Evolutionary conservation across 2,113 vertebrate genomes (phyloP).

Genomic region (Malurus alboscapulatus): DNA sequence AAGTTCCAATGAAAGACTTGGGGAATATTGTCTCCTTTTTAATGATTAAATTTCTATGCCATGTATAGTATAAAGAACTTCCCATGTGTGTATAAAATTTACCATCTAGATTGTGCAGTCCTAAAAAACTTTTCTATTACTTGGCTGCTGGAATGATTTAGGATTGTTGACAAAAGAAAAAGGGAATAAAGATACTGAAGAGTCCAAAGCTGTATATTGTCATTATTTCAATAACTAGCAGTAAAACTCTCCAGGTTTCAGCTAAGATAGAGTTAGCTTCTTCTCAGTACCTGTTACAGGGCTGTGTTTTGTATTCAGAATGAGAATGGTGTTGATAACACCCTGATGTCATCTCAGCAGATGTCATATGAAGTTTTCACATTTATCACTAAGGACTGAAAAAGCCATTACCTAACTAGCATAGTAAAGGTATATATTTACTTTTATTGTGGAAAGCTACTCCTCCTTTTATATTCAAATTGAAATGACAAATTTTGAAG

Average conservation of each 20-base stretch:
- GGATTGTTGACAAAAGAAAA: background rate
- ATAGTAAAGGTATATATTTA: background rate
- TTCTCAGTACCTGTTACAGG: background rate
- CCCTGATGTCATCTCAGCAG: background rate
- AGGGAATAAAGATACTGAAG: background rate
- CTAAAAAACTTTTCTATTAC: background rate
- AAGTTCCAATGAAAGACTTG: background rate
- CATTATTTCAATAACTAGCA: background rate
- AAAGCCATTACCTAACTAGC: background rate
- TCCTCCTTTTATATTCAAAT: background rate
- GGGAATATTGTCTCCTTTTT: background rate
- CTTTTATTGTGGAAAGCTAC: background rate
- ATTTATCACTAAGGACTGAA: slow-evolving; percentile 14
- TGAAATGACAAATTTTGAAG: background rate
- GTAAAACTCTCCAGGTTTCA: background rate
- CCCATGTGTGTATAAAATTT: background rate
- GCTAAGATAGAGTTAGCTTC: background rate
- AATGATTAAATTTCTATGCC: slow-evolving; percentile 3
- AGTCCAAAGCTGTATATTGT: background rate
- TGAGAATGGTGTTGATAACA: background rate
- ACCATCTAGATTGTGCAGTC: background rate
- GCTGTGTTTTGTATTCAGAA: background rate
- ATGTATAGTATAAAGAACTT: background rate
- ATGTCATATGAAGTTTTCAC: background rate
- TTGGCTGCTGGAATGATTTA: background rate